These are phyloP conservation scores for Psophia crepitans DNA, from an alignment of 2,113 vertebrate genomes.

Conservation along the genomic window DNA sequence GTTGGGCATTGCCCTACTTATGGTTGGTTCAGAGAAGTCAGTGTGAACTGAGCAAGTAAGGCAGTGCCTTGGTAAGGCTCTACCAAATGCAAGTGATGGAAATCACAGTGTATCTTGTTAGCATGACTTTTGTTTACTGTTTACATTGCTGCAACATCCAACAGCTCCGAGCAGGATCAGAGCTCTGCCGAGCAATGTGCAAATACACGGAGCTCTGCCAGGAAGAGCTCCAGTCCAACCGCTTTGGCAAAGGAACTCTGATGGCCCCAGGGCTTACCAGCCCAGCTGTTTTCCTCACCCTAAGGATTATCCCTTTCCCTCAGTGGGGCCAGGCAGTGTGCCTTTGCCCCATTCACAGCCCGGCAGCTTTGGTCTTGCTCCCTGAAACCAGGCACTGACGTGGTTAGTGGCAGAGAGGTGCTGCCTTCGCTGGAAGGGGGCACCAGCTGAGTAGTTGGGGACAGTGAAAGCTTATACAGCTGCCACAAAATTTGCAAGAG, in stretches of 20 bases:
- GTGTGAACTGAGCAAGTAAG: neutral
- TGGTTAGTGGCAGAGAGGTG: neutral
- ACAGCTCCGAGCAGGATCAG: neutral
- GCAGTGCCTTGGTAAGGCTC: neutral
- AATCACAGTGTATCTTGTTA: neutral
- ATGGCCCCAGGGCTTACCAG: neutral
- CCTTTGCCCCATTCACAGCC: neutral
- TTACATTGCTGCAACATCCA: neutral
- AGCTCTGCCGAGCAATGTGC: neutral
- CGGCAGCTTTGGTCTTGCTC: neutral
- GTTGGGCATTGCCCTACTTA: neutral
- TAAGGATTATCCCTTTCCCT: neutral
- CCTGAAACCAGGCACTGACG: accelerated
- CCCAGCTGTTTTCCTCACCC: neutral
- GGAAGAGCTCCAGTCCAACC: accelerated
- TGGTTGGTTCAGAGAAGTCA: neutral
- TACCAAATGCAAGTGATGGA: neutral
- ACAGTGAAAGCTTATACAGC: neutral
- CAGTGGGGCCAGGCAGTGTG: neutral
- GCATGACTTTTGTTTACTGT: neutral
- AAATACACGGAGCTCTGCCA: neutral
- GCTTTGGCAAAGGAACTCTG: neutral
- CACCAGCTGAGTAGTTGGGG: neutral
- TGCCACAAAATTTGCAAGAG: neutral
- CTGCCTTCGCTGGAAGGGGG: neutral